Conservation (phyloP, 1,140 invertebrate species). For the Hestina assimilis region DNA sequence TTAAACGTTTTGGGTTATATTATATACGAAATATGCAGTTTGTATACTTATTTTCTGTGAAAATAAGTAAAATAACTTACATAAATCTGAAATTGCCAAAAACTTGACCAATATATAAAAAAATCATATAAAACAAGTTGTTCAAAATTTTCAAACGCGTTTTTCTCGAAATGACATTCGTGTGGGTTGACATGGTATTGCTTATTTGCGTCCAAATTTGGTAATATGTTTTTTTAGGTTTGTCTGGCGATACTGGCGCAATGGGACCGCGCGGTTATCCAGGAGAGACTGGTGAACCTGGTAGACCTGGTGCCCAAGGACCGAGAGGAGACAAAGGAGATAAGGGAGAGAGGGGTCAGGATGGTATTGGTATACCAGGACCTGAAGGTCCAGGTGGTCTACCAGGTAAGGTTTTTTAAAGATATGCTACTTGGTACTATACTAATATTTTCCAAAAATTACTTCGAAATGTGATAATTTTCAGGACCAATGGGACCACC, state of each 20-base stretch:
- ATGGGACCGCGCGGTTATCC: constrained; percentile 80
- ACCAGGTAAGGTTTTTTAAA: constrained; percentile 76
- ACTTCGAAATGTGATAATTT: constrained; percentile 13
- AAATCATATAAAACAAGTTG: too few species aligned
- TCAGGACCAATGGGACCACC: constrained; percentile 81
- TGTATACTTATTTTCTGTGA: too few species aligned
- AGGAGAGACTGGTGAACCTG: constrained; percentile 81
- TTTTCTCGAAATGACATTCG: background rate
- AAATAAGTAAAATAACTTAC: too few species aligned
- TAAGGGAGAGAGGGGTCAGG: constrained; percentile 84
- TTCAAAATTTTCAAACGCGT: too few species aligned
- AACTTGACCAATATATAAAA: too few species aligned
- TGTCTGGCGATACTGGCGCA: constrained; percentile 48
- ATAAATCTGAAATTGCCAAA: too few species aligned
- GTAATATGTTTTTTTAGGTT: constrained; percentile 33
- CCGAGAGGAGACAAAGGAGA: constrained; percentile 82
- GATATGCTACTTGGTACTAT: too few species aligned
- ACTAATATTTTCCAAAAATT: background rate
- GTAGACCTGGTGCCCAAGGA: constrained; percentile 80
- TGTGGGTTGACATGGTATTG: too few species aligned
- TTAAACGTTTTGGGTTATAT: too few species aligned
- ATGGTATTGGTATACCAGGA: constrained; percentile 85
- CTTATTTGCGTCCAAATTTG: too few species aligned
- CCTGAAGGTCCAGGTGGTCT: constrained; percentile 81
- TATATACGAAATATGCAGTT: too few species aligned